Base-by-base conservation (phyloP, 2,113 vertebrate species). In the Caracal caracal region DNA sequence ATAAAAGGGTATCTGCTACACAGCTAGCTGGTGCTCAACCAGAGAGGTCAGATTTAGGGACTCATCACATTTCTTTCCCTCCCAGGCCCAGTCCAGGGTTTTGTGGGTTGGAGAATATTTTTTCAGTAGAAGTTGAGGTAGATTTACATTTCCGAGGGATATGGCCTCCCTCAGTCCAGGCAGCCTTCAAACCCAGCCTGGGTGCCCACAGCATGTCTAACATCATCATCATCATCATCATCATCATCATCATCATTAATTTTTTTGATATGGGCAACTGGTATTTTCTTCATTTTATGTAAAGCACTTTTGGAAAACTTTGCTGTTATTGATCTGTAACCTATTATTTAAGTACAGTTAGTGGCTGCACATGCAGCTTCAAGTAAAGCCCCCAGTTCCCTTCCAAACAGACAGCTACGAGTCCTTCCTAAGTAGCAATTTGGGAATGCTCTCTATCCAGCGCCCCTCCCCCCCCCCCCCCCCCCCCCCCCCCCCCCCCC, bases 231-330 rank as follows among this genome's bases (percentile, higher is more conserved):
- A 35, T 65, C 63, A 6, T n/a, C 65, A 4, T 26, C 26, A 10
- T 63, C 59, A 26, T 61, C 26, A 13, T 65, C 63, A 10, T 70
- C 68, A 75, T 53, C 82, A 51, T 85, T 65, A 71, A 75, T 85
- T 90, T 76, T 95, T 95, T 76, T 82, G 61, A 24, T 65, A 56
- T 15, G 35, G 70, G 47, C 83, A 91, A 71, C 61, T 94, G 51
- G 66, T 73, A 70, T 96, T 92, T 94, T 90, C 63, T 93, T 83
- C 30, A 63, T 92, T 92, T 94, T 79, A 35, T 51, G 22, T 92
- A 51, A 80, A 85, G 43, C 28, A 73, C 61, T 93, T 93, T 93
- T 73, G n/a, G 40, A 81, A 71, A 88, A 85, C 10, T n/a, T 93
- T 30, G 43, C 83, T 59, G 10, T 51, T 85, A 73, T 79, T 51